Evolutionary conservation across 1,140 invertebrate genomes (phyloP).

Genomic region (Chlorops oryzae): DNA sequence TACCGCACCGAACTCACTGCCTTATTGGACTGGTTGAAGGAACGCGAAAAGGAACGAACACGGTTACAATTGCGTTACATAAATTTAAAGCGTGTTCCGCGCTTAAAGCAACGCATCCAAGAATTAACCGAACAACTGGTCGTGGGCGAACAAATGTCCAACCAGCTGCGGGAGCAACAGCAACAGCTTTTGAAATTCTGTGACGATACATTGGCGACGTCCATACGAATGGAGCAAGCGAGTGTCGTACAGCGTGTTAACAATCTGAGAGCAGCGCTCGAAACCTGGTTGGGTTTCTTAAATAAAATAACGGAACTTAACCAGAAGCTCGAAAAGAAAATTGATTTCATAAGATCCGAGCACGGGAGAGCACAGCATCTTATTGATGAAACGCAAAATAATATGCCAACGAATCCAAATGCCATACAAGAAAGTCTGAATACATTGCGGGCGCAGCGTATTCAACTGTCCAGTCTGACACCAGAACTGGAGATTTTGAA

Average conservation of each 20-base stretch:
- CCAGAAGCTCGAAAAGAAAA: conserved; percentile 55
- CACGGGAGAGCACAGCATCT: conserved; percentile 57
- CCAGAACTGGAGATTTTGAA: conserved; percentile 61
- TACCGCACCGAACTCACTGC: conserved; percentile 69
- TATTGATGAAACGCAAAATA: conserved; percentile 49
- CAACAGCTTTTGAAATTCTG: conserved; percentile 65
- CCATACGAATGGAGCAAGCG: conserved; percentile 72
- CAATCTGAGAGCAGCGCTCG: conserved; percentile 70
- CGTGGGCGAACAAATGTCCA: conserved; percentile 58
- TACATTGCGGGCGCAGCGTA: conserved; percentile 55
- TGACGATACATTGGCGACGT: conserved; percentile 67
- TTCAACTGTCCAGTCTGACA: conserved; percentile 54
- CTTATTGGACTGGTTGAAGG: conserved; percentile 71
- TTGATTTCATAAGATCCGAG: conserved; percentile 52
- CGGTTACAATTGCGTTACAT: conserved; percentile 73
- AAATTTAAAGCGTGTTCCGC: conserved; percentile 66
- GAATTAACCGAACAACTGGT: conserved; percentile 61
- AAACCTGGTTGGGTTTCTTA: conserved; percentile 74
- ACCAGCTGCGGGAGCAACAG: conserved; percentile 60
- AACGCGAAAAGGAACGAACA: conserved; percentile 70
- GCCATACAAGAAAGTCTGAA: conserved; percentile 54
- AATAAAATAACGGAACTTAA: conserved; percentile 58
- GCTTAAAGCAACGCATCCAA: conserved; percentile 64
- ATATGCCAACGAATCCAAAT: conserved; percentile 47
- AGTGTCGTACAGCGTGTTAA: conserved; percentile 67